Percentiles rank a stretch among this genome's conserved stretches.
phyloP scores from a whole-genome alignment of 2,113 vertebrate genomes.

The Poeciliopsis turrubarensis region DNA sequence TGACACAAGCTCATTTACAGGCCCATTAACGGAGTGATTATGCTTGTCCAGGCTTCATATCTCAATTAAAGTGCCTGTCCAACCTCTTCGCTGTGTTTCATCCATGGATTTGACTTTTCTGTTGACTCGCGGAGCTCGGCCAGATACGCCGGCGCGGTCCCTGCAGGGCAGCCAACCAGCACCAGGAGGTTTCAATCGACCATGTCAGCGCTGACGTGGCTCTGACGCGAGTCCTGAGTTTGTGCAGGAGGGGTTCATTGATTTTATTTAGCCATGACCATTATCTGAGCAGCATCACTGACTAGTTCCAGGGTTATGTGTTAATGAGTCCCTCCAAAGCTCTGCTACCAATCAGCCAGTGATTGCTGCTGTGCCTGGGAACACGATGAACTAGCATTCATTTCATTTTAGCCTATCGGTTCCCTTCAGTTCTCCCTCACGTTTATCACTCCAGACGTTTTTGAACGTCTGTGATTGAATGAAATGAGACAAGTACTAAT shows the following conservation, averaged over 20 bases:
- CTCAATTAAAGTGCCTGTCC: neutral
- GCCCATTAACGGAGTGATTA: too few species aligned
- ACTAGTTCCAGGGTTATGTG: constrained; percentile 13
- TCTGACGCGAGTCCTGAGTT: constrained; percentile 25
- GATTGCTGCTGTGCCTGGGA: constrained; percentile 1
- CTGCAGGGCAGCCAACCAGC: neutral
- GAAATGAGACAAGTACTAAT: too few species aligned
- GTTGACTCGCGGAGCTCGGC: neutral
- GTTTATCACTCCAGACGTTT: neutral
- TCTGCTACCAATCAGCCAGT: constrained; percentile 10
- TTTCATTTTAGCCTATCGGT: neutral
- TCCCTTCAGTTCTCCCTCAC: neutral
- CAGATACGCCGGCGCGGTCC: neutral
- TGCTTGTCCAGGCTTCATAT: too few species aligned
- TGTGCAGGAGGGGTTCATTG: constrained; percentile 23
- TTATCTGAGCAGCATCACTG: neutral
- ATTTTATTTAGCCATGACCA: constrained; percentile 38
- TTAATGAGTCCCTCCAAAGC: constrained; percentile 25
- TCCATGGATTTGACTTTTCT: neutral
- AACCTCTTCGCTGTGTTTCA: neutral
- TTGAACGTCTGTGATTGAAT: too few species aligned
- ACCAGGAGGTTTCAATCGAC: constrained; percentile 24
- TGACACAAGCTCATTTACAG: too few species aligned
- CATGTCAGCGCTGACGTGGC: constrained; percentile 29
- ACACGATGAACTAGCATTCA: neutral